Base-by-base conservation (phyloP, 2,113 vertebrate genomes). In the Sminthopsis crassicaudata region DNA sequence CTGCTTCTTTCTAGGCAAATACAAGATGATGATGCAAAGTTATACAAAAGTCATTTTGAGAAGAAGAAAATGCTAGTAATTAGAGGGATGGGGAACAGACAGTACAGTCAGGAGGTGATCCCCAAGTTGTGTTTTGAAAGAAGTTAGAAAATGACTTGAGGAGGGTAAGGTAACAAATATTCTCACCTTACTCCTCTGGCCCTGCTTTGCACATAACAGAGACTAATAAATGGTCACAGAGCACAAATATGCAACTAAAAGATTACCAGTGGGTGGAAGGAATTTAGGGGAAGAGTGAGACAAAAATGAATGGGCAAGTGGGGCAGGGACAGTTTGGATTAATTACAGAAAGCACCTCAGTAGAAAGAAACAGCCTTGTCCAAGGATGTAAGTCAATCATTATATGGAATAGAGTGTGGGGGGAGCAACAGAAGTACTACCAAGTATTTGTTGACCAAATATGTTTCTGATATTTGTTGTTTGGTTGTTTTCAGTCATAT, bases 61-160 rank as follows among this genome's bases (percentile, higher is more conserved):
- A 89, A 46, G 42, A 36, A 1, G 3, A 26, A 8, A 24, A 26
- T 3, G 8, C 0, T 0, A 8, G 8, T 1, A 24, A 3, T 1
- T 1, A 10, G 27, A 42, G 27, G 51, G 30, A 1, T 0, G 36
- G 48, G n/a, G 5, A 24, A 46, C 23, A 91, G 42, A 53, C 6
- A 26, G 46, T 54, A 57, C 22, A 8, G 2, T 30, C 94, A 26
- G 0, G 57, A 57, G 36, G 76, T 0, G 22, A 42, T 3, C 0
- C 26, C 22, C 36, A 0, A 26, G 42, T 53, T 67, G 27, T 67
- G 57, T n/a, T n/a, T n/a, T n/a, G n/a, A n/a, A 60, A 60, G 57
- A 60, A 60, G 57, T 36, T 14, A 67, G 8, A 67, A 30, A 67
- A 4, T 67, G 30, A 30, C 57, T 30, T 67, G 10, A 30, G 30